Evolutionary conservation across 2,888 invertebrate genomes (phyloP), one percentile per base, ranked within the genome.

Genomic region (Acrobasis suavella): DNA sequence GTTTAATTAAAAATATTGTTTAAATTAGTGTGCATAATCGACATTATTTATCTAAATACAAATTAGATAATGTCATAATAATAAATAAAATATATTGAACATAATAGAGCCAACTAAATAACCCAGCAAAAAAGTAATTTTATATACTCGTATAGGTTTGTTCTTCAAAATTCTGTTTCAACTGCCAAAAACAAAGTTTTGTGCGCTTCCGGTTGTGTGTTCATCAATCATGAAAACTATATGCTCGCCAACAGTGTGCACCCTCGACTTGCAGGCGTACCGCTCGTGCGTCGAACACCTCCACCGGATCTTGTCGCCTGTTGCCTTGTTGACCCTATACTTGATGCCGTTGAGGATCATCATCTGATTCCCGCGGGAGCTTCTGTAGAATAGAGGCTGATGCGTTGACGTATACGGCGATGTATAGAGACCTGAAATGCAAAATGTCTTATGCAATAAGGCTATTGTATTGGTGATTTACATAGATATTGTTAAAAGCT

Each of bases 241-340:
- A 49, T 69, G 55, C n/a, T 72, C 65, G 0, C 75, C 71, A 1
- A 82, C 60, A 0, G 85, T 85, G 63, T 85, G 83, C 0, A 85
- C 74, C 55, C 76, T 66, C 0, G 86, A 82, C 58, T 70, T 76
- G 64, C 83, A 84, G 0, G 76, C 65, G 32, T 64, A 76, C 10
- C 67, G 69, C 63, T 78, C 77, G 65, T 84, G 84, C 0, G 77
- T 71, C 1, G 85, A 72, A 50, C 83, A 86, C 10, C 80, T 69
- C 84, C 85, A 86, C 46, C 82, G 71, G 6, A 73, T 69, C 65
- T 83, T 83, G 7, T 42, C 64, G 0, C 72, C 75, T 12, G 46
- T 46, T 12, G 46, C 46, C 46, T 46, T 46, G 46, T 46, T 46
- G 12, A 46, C n/a, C 46, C 46, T 46, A 10, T 46, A 46, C 46